Base-by-base conservation (phyloP, 2,888 invertebrate species). In the Anaspis maculata region DNA sequence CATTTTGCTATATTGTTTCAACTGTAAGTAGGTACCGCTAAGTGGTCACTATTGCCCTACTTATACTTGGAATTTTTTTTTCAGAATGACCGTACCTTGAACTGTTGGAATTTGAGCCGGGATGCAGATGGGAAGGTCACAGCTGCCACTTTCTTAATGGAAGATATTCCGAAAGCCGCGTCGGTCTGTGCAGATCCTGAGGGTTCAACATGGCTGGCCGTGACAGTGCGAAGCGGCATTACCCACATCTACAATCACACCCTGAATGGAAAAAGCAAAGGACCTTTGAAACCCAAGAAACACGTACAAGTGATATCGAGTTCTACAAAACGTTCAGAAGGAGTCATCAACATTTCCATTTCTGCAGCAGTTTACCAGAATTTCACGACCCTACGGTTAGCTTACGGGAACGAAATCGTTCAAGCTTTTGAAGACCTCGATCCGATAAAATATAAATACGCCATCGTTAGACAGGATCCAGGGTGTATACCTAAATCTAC, bases 241-340 rank as follows among this genome's bases (percentile, higher is more conserved):
- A 74, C 85, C 22, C 83, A 89, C 62, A 68, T 86, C 33, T 92
- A 86, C 60, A 73, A 79, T 30, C 81, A 84, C 51, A 75, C 76
- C 44, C 67, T 85, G 21, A 88, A 87, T 65, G 86, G 84, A 19
- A 61, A 61, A 44, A 61, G 66, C 13, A 62, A 61, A 14, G 81
- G 80, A 54, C 79, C 79, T 1, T 45, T 80, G 1, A 79, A 79
- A 61, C 79, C 81, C 3, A 71, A 67, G 47, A 63, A 75, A 6
- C 77, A 73, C 9, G 59, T 83, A 10, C 70, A 73, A 57, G 70
- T 83, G 10, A 74, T 73, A 0, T 67, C 73, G 1, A 77, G 79
- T 46, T 62, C 56, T n/a, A 56, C 54, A 11, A 57, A 61, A 36
- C 58, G 62, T 25, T 64, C 68, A 23, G 55, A 68, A 23, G 54